Base-by-base conservation (phyloP, 2,797 vertebrate genomes). In the Sebastes iracundus region DNA sequence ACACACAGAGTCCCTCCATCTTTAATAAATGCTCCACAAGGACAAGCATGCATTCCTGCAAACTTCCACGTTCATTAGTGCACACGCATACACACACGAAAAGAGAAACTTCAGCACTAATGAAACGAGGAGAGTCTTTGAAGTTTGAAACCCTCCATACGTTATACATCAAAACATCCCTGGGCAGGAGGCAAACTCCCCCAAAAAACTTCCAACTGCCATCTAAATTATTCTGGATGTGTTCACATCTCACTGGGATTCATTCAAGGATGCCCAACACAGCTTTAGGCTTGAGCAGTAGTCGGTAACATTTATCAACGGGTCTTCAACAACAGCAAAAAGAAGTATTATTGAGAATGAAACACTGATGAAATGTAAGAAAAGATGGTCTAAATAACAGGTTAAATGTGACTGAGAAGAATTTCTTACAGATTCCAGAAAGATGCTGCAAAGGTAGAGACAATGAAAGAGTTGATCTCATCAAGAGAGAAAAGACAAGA, bases 121-220 rank as follows among this genome's bases (percentile, higher is more conserved):
- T 82, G 62, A 85, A 63, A 60, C 4, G 0, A 59, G 23, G 33
- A 3, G 0, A 62, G 60, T 60, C 74, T 83, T 75, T 79, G 38
- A 85, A 72, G 60, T 64, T 66, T 69, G 72, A 70, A 72, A 67
- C 16, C 27, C 38, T 56, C 33, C 53, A 62, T 35, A 71, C 11
- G 23, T 69, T 65, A 46, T 30, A 74, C 81, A 84, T 79, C 55
- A 88, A 87, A 85, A 88, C 67, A 88, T 81, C 89, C 77, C 71
- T 68, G 18, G 71, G 86, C 80, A 76, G 56, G 35, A 72, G 46
- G 52, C 72, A 75, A 74, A 80, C 46, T 77, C 66, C 81, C 16
- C 4, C 4, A 14, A 30, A 85, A 81, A 80, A 75, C 68, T n/a
- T 81, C 63, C 55, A 77, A 62, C 65, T 81, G 71, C 42, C 76